Evolutionary conservation across 1,140 invertebrate species (phyloP).

Genomic region (Sitodiplosis mosellana): DNA sequence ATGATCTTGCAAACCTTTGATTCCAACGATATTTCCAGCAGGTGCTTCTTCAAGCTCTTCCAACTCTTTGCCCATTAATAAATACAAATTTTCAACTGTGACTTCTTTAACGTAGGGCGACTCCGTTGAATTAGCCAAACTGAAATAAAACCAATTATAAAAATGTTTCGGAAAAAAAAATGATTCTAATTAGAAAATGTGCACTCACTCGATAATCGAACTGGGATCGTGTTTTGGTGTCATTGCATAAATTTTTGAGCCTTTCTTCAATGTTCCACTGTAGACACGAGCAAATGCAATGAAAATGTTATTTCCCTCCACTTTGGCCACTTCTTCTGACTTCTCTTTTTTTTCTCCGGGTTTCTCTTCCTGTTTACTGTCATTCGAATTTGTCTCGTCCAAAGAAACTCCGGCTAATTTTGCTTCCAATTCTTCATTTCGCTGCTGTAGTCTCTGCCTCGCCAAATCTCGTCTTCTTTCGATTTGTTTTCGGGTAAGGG

Average conservation of each 20-base stretch:
- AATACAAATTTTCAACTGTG: conserved; percentile 53
- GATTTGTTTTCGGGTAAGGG: conserved; percentile 59
- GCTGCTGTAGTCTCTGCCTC: conserved; percentile 38
- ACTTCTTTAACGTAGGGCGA: conserved; percentile 35
- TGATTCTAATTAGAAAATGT: neutral
- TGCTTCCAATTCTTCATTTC: conserved; percentile 16
- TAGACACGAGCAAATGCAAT: conserved; percentile 89
- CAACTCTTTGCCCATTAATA: conserved; percentile 88
- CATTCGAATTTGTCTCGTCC: conserved; percentile 27
- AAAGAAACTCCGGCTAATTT: conserved; percentile 27
- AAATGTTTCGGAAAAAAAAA: too few relatives aligned
- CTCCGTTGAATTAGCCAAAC: conserved; percentile 8
- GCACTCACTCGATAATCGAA: conserved; percentile 20
- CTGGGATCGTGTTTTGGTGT: conserved; percentile 82
- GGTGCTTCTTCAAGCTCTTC: conserved; percentile 58
- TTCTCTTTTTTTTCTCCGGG: conserved; percentile 9
- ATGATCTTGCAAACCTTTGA: conserved; percentile 72
- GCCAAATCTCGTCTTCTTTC: conserved; percentile 46
- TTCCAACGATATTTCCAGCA: conserved; percentile 80
- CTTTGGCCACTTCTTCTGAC: conserved; percentile 11
- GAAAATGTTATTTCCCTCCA: conserved; percentile 45
- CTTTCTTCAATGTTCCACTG: conserved; percentile 65
- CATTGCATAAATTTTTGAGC: conserved; percentile 65
- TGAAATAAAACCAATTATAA: neutral
- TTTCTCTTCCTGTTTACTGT: conserved; percentile 21